Evolutionary conservation across 2,113 vertebrate species (phyloP).

Genomic region (Ameiurus melas): DNA sequence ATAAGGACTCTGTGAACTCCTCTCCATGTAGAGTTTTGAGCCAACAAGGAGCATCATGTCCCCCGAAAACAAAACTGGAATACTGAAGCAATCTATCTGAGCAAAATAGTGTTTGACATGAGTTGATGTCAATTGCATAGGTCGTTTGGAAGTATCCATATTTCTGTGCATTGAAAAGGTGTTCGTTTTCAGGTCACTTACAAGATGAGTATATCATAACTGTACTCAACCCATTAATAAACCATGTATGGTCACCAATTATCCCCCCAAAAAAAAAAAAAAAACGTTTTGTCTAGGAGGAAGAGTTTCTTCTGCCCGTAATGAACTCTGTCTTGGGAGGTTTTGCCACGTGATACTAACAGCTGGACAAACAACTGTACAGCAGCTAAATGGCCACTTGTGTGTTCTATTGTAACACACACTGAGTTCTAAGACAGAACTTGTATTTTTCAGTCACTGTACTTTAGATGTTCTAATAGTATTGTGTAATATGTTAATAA

Average conservation of each 20-base stretch:
- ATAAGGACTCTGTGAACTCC: constrained; percentile 27
- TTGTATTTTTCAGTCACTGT: constrained; percentile 1
- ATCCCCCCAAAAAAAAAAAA: neutral
- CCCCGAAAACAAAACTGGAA: neutral
- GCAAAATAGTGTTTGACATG: neutral
- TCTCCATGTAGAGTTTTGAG: neutral
- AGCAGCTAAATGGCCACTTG: neutral
- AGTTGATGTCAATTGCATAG: neutral
- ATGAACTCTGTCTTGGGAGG: constrained; percentile 9
- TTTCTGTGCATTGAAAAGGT: neutral
- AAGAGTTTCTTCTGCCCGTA: neutral
- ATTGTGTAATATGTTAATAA: neutral
- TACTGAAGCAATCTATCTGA: neutral
- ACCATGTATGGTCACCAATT: neutral
- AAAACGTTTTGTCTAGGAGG: neutral
- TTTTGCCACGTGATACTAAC: constrained; percentile 18
- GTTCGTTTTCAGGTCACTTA: neutral
- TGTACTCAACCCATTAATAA: neutral
- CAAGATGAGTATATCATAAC: neutral
- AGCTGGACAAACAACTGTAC: constrained; percentile 43
- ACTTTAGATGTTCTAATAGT: neutral
- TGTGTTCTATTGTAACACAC: neutral
- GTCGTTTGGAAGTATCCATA: neutral
- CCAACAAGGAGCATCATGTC: neutral
- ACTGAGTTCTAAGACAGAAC: neutral